Percentiles rank a stretch among this genome's conserved stretches.
These are phyloP conservation scores for Yponomeuta malinellus DNA, from an alignment of 2,888 invertebrate species.

Conservation along the genomic window DNA sequence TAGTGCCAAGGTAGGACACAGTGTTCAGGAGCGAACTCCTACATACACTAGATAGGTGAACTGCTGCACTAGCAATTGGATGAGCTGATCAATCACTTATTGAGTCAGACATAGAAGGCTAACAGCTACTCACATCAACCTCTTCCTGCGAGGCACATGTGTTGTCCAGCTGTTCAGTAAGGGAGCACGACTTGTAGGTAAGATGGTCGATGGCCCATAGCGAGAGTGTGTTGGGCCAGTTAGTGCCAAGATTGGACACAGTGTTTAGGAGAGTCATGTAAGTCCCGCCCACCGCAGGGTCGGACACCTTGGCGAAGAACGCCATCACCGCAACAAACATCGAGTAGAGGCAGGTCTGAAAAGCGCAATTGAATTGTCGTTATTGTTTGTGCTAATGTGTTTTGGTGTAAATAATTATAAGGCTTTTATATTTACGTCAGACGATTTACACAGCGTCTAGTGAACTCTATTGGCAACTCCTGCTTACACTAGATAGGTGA, in stretches of 20 bases:
- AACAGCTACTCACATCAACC: conserved; percentile 75
- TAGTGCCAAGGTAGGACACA: not conserved
- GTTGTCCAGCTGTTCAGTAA: conserved; percentile 65
- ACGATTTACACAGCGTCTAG: too few species aligned
- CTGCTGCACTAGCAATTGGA: too few species aligned
- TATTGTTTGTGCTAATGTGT: not conserved
- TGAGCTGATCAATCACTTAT: too few species aligned
- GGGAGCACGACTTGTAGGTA: conserved; percentile 85
- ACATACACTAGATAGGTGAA: too few species aligned
- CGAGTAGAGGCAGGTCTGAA: conserved; percentile 91
- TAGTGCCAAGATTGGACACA: conserved; percentile 96
- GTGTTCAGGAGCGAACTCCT: too few species aligned
- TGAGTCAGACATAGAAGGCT: not conserved
- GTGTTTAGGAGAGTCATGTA: conserved; percentile 99
- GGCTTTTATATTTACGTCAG: too few species aligned
- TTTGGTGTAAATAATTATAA: too few species aligned
- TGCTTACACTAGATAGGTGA: too few species aligned
- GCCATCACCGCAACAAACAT: conserved; percentile 99
- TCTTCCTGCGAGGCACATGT: conserved; percentile 79
- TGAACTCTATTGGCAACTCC: too few species aligned
- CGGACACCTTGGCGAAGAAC: conserved; percentile 97
- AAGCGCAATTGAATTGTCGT: conserved; percentile 22
- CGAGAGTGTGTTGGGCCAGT: conserved; percentile 95
- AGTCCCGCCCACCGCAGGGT: conserved; percentile 97
- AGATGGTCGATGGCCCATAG: conserved; percentile 94